Evolutionary conservation across 2,797 vertebrate genomes (phyloP), one percentile per base, ranked within the genome.

Genomic region (Pampus argenteus): DNA sequence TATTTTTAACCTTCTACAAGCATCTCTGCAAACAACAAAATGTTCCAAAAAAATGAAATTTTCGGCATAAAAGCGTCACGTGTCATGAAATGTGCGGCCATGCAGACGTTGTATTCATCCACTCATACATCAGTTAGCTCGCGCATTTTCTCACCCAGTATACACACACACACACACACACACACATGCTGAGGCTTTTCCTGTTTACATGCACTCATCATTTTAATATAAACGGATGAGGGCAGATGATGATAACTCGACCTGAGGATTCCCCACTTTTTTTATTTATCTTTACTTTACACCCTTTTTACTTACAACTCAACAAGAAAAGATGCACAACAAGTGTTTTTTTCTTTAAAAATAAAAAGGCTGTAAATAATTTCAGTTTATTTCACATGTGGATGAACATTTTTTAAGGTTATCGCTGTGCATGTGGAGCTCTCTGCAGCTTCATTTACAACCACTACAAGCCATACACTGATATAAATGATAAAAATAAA

Each of bases 401-500:
- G 54, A 18, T 7, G n/a, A 2, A 18, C 2, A 9, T 14, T 34
- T 36, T 49, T 2, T 18, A 2, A 28, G 13, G 5, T n/a, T 9
- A 4, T 6, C 3, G 0, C 15, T 23, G 22, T 5, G 23, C 29
- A 26, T 6, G 6, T 29, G 29, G 22, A 51, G 8, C 31, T 5
- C n/a, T 54, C 22, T 26, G 17, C 23, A 44, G 10, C 36, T 54
- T 51, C 13, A 25, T 76, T 42, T 48, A 23, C 23, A 13, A 36
- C 48, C 10, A 15, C 51, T 40, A n/a, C 23, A 10, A 50, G 36
- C 31, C 36, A 3, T 9, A 2, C 22, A 8, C 28, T 73, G 18
- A 45, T 48, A 45, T 28, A 71, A 65, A 55, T 14, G 45, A 62
- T 66, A 59, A 76, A 70, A 71, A 71, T 59, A 72, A n/a, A n/a